Evolutionary conservation across 2,113 vertebrate species (phyloP), one percentile per base, ranked within the genome.

Genomic region (Aviceda subcristata): DNA sequence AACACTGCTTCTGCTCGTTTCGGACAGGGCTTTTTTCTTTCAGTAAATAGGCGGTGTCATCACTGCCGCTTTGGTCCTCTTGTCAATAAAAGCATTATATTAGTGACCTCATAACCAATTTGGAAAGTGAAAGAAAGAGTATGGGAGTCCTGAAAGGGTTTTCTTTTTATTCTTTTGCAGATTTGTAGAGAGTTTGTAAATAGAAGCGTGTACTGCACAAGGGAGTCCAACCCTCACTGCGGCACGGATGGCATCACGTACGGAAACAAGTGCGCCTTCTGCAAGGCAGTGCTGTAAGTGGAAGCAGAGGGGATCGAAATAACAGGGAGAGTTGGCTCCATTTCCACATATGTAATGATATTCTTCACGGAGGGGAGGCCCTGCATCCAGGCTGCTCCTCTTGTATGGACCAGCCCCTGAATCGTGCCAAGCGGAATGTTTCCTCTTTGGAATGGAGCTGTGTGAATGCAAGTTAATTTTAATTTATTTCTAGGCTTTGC

Each of bases 221-320:
- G 98, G 79, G 98, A 98, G 91, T 98, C 98, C 60, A 96, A 98
- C 68, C 98, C 98, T 45, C 97, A 97, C 89, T 98, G 98, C 16
- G 98, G 98, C 80, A 97, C 98, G 11, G 96, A 98, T 5, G 98
- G 98, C 18, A 24, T 97, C 89, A 98, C 98, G 0, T 98, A 98
- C 0, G 98, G 98, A 78, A 98, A 98, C 91, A 97, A 97, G 39
- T 98, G 98, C 19, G 80, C 98, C 75, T 98, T 98, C 96, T 98
- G 98, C 94, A 98, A 98, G 96, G 98, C 98, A 4, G 79, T 96
- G 80, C 91, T 36, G 98, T 98, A 97, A 98, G 98, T 98, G 81
- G 57, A 62, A 50, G 68, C 43, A 7, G 27, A 17, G 50, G 32
- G 34, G 16, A 2, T 7, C 2, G 9, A 51, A 59, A 27, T 3